These are phyloP conservation scores for Gallinago nigripennis DNA, from an alignment of 2,797 vertebrate species.

Conservation along the genomic window DNA sequence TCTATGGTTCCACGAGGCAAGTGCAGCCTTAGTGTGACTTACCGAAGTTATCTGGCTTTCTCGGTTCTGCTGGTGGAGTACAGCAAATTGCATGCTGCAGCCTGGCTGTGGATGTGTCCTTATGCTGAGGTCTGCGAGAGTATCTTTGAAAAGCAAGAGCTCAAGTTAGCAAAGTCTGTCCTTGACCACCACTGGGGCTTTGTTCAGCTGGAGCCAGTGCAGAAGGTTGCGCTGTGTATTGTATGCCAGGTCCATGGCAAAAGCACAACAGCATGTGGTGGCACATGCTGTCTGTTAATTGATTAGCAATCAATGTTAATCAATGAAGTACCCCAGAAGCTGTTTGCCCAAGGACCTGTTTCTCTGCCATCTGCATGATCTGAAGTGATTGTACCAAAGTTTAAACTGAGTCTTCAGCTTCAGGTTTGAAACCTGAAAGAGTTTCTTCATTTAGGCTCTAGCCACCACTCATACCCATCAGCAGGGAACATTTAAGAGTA, in stretches of 20 bases:
- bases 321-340: background rate
- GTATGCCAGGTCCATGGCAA: background rate
- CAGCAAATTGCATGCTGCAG: background rate
- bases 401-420: background rate
- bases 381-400: background rate
- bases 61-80: background rate
- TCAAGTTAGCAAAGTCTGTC: background rate
- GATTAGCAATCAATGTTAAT: background rate
- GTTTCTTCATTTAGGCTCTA: background rate
- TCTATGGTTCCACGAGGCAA: background rate
- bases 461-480: background rate
- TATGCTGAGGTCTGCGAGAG: background rate
- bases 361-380: background rate
- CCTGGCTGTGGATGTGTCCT: background rate
- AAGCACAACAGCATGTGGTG: background rate
- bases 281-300: background rate
- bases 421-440: background rate
- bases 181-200: background rate
- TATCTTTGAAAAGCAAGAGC: background rate
- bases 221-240: background rate
- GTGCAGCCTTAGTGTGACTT: background rate
- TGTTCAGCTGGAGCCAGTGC: background rate
- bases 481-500: background rate
- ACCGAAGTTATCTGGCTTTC: accelerated
- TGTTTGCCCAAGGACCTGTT: background rate